Base-by-base conservation (phyloP, 1,140 invertebrate species). In the Philotrypesis tridentata region DNA sequence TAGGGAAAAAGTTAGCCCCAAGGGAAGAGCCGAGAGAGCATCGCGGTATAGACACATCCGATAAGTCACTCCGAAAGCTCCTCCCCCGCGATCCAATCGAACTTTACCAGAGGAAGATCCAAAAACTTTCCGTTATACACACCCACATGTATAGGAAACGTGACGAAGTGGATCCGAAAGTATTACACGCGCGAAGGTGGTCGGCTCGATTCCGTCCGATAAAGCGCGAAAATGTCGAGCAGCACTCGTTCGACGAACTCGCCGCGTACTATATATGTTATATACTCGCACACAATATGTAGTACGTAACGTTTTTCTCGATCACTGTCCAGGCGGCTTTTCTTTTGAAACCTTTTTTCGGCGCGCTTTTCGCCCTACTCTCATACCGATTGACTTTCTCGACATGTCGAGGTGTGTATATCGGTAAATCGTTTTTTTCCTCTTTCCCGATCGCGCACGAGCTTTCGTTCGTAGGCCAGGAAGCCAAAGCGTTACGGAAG, bases 71-170 rank as follows among this genome's bases (percentile, higher is more conserved):
- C n/a, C 25, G 31, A 23, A n/a, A 33, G 23, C 25, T 72, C 37
- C 12, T 55, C 21, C 40, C 40, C 21, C 48, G 37, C 37, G 40
- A 72, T 72, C 40, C 40, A 43, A 72, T 43, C 31, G 31, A 37
- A 70, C 23, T 70, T 70, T 37, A 23, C 23, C 25, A 9, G n/a
- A n/a, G 40, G 71, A 21, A 73, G 7, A 73, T 25, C 21, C 23
- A 27, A 73, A 55, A 61, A 61, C 43, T 75, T 75, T 61, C 33
- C 27, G 48, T 61, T 61, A 37, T 31, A 37, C 67, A n/a, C n/a
- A n/a, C n/a, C n/a, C n/a, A n/a, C n/a, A n/a, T n/a, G n/a, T n/a
- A n/a, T n/a, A 25, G 14, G n/a, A 9, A 40, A 65, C 31, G 60
- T 65, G 74, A 63, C 74, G n/a, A 76, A 65, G 73, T 40, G 25